Conservation (phyloP, 2,113 vertebrate genomes). For the Phainopepla nitens region DNA sequence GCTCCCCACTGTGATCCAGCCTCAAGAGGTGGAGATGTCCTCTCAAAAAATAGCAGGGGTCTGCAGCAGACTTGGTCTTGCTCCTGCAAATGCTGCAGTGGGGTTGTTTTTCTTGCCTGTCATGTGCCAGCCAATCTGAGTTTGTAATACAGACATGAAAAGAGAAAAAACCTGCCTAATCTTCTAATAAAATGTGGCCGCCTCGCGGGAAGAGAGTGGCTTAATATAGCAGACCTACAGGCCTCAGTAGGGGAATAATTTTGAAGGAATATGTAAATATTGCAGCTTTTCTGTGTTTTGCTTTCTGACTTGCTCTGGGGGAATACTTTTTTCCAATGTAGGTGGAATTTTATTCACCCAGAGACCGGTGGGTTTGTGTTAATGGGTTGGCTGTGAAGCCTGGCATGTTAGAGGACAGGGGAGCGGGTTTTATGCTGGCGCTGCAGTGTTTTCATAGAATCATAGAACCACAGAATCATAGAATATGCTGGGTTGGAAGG, state of each 20-base stretch:
- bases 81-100: background rate
- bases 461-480: background rate
- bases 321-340: background rate
- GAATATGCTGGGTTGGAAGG: background rate
- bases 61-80: background rate
- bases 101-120: background rate
- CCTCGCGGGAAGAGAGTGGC: background rate
- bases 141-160: background rate
- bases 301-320: background rate
- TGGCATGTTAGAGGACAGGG: fast-evolving
- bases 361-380: background rate
- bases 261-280: background rate
- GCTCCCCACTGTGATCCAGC: background rate
- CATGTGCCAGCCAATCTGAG: fast-evolving
- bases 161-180: background rate
- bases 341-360: background rate
- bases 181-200: background rate
- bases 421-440: fast-evolving
- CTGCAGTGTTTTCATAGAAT: background rate
- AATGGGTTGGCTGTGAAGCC: background rate
- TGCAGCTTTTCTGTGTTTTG: background rate
- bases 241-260: background rate
- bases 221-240: background rate
- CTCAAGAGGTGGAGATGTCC: background rate
- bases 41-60: background rate